Percentiles rank a stretch among this genome's conserved stretches.
Evolutionary conservation across 2,888 invertebrate species (phyloP).

Genomic region (Drosophila niveifrons): DNA sequence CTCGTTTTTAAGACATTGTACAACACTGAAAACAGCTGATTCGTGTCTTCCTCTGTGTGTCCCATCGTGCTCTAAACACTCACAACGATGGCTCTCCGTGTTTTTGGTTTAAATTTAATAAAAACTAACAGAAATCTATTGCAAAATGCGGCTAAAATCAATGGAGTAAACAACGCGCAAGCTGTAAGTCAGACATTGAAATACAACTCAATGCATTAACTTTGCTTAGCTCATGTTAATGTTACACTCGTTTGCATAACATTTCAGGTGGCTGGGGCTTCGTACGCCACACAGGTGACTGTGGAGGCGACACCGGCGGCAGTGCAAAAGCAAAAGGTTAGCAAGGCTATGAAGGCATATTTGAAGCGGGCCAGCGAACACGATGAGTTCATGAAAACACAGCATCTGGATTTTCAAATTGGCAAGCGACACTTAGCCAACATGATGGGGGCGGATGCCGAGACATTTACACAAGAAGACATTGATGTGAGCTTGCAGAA

Average conservation of each 20-base stretch:
- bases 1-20: background rate
- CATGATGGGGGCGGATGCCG: conserved; percentile 98
- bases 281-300: conserved; percentile 78
- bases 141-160: conserved; percentile 62
- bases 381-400: conserved; percentile 93
- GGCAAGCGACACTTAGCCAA: conserved; percentile 98
- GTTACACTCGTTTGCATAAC: conserved; percentile 67
- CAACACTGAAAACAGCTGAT: conserved; percentile 59
- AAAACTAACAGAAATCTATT: conserved; percentile 78
- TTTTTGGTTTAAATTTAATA: conserved; percentile 77
- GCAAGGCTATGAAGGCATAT: conserved; percentile 96
- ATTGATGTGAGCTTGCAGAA: conserved; percentile 89
- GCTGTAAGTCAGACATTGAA: conserved; percentile 38
- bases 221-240: background rate
- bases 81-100: conserved; percentile 74
- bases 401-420: conserved; percentile 93
- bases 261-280: conserved; percentile 49
- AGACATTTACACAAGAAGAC: conserved; percentile 94
- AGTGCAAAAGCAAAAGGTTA: conserved; percentile 88
- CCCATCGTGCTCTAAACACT: conserved; percentile 25
- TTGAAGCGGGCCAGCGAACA: conserved; percentile 92
- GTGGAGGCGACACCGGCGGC: conserved; percentile 80
- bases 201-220: conserved; percentile 33
- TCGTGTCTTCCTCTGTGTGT: conserved; percentile 34
- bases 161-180: conserved; percentile 31